Evolutionary conservation across 1,140 invertebrate species (phyloP), one percentile per base, ranked within the genome.

Genomic region (Drosophila kikkawai): DNA sequence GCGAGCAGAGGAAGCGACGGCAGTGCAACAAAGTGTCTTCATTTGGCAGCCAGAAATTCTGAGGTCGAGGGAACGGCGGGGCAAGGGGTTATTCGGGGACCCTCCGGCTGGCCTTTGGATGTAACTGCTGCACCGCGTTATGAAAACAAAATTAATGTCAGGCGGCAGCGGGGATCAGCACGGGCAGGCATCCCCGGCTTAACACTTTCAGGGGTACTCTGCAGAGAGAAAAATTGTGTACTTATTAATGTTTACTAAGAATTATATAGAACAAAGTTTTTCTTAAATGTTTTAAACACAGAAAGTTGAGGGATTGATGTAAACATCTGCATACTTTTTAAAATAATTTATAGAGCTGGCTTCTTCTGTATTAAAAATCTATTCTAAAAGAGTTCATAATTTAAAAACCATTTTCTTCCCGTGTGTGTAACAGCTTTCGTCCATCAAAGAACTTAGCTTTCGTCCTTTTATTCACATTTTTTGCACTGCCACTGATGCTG

Each of bases 111-210:
- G 37, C 37, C 29, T 60, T 73, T 68, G 67, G 64, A 22, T 75
- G 74, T 75, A 66, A 66, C 74, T 75, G 74, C 71, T 66, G 71
- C 71, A 75, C 45, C 75, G 48, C 71, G 80, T 82, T 84, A 87
- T 87, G 83, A 87, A 87, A 87, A 87, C 83, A 84, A 88, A 87
- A 87, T 87, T 87, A 87, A 88, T 87, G 83, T 88, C 84, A 87
- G 84, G 48, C 78, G 53, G 57, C 69, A 57, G 57, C 42, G 53
- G 50, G 69, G 53, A 53, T 73, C 55, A 73, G 32, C 19, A 12
- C 44, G 59, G 51, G 53, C 22, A 11, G 56, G 39, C 42, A 37
- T 34, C 9, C 32, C 56, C 32, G 44, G 5, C 37, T 37, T 22
- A 50, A 41, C 51, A 47, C 41, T 55, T 51, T 26, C 34, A 22